Evolutionary conservation across 2,113 vertebrate genomes (phyloP), one percentile per base, ranked within the genome.

Genomic region (Pimephales promelas): DNA sequence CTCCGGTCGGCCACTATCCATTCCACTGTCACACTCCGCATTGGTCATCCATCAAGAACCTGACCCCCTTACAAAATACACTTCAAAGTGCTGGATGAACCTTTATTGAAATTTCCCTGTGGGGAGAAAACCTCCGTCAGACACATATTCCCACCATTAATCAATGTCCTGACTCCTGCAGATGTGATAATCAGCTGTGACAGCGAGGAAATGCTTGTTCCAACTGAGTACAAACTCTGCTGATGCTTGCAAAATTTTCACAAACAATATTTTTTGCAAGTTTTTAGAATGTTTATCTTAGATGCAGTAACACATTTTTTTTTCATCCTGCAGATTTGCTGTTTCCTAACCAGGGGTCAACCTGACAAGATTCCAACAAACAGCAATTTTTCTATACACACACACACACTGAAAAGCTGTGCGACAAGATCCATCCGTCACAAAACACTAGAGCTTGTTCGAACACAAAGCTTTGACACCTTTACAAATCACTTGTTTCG

Each of bases 131-230:
- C 88, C 83, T 70, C 88, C 87, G 87, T 70, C 82, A 47, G 62
- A 70, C 59, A 81, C 62, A 64, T 68, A 85, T 77, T 89, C 75
- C 85, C 49, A 56, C 43, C 86, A 90, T 61, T 84, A 87, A 90
- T 90, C 90, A 90, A 82, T 75, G 81, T 86, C 87, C 43, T 1
- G 11, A 43, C 56, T 61, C 57, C 40, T 1, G 16, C 40, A 79
- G 40, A 28, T 64, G 16, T 1, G 81, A 79, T 68, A 79, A 45
- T 59, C 62, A 77, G 83, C n/a, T 62, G 13, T 68, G 52, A 84
- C 52, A 76, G 49, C 75, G 22, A 28, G 64, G 64, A 85, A 85
- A 84, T 31, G 24, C 56, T 64, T 64, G 52, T 79, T 26, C 54
- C 22, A n/a, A 47, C 34, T 9, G 72, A 28, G 72, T 49, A 52